Evolutionary conservation across 2,113 vertebrate species (phyloP), one percentile per base, ranked within the genome.

Genomic region (Aldabrachelys gigantea): DNA sequence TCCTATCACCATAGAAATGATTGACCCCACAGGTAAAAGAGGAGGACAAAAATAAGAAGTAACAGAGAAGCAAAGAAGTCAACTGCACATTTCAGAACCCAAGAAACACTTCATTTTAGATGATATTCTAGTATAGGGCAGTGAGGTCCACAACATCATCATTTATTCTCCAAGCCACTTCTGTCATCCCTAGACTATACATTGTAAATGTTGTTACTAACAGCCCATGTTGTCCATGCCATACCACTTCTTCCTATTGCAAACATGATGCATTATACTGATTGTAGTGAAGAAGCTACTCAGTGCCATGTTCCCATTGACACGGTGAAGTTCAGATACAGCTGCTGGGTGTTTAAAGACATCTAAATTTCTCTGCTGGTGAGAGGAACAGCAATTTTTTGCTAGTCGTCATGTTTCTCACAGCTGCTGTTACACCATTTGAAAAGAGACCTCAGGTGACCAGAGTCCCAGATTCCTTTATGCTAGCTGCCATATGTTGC

Each of bases 391-490:
- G 96, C 1, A 12, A 97, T 96, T 97, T 97, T 95, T 92, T 98
- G 98, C 98, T 97, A 97, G 95, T 96, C 96, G 94, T 96, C 65
- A 52, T 93, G 96, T 97, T 98, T 96, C 97, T 97, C 96, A 97
- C 97, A 98, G 98, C 98, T 98, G 98, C 97, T 97, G 97, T 98
- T 97, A 97, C 88, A 97, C 89, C 93, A 95, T 96, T 98, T 98
- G 97, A 98, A 98, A 98, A 97, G 97, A 98, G 95, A 98, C 97
- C 98, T 97, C 98, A 98, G 96, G 98, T 98, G 98, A 98, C 98
- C 98, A 95, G 95, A 83, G 10, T 96, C 97, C 97, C 97, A 91
- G 93, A 76, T 95, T 95, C 93, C 96, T 27, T 88, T 94, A 97
- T 98, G 97, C 93, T 93, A 98, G 92, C 85, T 96, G 96, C 98